Evolutionary conservation across 2,888 invertebrate species (phyloP), one percentile per base, ranked within the genome.

Genomic region (Zhengitettix transpicula): DNA sequence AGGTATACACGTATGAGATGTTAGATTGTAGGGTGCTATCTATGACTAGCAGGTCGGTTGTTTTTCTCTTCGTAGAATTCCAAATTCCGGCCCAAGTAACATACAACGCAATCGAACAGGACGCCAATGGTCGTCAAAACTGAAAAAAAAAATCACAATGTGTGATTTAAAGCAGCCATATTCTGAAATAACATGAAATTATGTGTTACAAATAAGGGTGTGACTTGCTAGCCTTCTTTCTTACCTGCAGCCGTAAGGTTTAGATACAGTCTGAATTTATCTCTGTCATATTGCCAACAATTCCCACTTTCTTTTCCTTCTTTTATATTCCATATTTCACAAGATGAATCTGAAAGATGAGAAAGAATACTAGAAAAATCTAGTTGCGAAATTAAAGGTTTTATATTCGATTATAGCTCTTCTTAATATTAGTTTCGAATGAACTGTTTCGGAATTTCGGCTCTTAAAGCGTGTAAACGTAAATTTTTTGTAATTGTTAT

Each of bases 201-300:
- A 28, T 28, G 28, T 28, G 7, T 28, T 28, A 28, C 7, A 28
- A 28, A 5, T 28, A 7, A 28, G 2, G 28, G 28, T 28, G 28
- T 28, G n/a, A n/a, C n/a, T n/a, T n/a, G n/a, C n/a, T n/a, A n/a
- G 2, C 28, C 28, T 5, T 28, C 7, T 28, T 28, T 66, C 71
- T 74, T 67, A 81, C 81, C 69, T 58, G 77, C 75, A 9, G 81
- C 77, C 12, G 78, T 70, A 1, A 75, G 67, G 68, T 83, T 83
- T 8, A 82, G 71, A 58, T 75, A 74, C 65, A 75, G 74, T 28
- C 82, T 75, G 67, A 84, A 81, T 44, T 73, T 73, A 16, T 75
- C 72, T 64, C 78, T 78, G 68, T 84, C 79, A 67, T 85, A 83
- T 40, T 83, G 70, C 75, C 83, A 83, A 65, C 85, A 85, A 66